Evolutionary conservation across 2,888 invertebrate species (phyloP).

Genomic region (Priocnemis perturbator): DNA sequence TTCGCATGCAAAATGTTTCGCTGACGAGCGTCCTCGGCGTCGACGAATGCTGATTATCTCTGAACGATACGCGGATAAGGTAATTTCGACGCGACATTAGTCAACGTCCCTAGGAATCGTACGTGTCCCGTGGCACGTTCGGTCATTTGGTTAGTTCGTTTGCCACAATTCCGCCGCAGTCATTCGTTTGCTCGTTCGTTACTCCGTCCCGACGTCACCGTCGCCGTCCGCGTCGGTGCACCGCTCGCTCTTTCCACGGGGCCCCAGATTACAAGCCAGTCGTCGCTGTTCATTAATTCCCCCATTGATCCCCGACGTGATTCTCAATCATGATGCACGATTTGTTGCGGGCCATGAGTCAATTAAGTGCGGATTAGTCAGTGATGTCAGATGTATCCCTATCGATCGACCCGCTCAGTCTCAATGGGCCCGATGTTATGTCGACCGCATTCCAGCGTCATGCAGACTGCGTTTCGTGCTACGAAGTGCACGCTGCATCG

Average conservation of each 20-base stretch:
- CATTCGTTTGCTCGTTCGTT: too few species aligned
- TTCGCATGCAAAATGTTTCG: too few species aligned
- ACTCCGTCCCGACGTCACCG: too few species aligned
- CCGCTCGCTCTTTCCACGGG: too few species aligned
- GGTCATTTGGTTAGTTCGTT: background rate
- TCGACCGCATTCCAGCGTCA: constrained; percentile 9
- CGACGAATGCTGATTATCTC: background rate
- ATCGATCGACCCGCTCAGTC: background rate
- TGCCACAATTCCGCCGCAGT: too few species aligned
- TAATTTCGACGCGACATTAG: too few species aligned
- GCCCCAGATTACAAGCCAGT: too few species aligned
- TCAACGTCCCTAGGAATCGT: background rate
- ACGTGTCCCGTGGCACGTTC: background rate
- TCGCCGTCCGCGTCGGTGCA: too few species aligned
- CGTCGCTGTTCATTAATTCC: too few species aligned
- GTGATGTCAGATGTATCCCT: constrained; percentile 29
- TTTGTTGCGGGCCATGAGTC: constrained; percentile 48
- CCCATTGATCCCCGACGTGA: constrained; percentile 42
- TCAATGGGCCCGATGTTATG: constrained; percentile 6
- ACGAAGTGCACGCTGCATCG: too few species aligned
- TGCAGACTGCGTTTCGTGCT: constrained; percentile 18
- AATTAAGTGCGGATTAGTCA: constrained; percentile 49
- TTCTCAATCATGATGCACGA: constrained; percentile 47
- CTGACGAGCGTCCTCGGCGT: too few species aligned
- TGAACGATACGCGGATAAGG: background rate